Conservation (phyloP, 2,888 invertebrate genomes). For the Iphiclides podalirius region DNA sequence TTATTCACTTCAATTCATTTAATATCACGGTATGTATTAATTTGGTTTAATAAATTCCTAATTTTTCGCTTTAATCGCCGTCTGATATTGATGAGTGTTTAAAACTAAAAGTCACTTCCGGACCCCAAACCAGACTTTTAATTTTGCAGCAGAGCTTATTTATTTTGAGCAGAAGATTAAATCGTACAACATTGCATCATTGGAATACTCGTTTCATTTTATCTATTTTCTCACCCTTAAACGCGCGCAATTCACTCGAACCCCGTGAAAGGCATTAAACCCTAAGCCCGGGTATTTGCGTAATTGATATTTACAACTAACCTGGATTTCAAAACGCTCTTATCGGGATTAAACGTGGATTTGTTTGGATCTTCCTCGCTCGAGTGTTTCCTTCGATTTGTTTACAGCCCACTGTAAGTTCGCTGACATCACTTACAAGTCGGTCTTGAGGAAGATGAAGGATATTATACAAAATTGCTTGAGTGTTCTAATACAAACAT, state of each 20-base stretch:
- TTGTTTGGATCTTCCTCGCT: slow-evolving; percentile 67
- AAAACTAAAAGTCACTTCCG: too few relatives aligned
- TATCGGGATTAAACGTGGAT: slow-evolving; percentile 67
- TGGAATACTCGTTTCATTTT: slow-evolving; percentile 18
- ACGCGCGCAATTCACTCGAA: slow-evolving; percentile 37
- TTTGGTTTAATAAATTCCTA: too few relatives aligned
- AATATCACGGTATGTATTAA: too few relatives aligned
- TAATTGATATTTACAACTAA: slow-evolving; percentile 80
- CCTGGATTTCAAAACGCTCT: slow-evolving; percentile 70
- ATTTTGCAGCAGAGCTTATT: too few relatives aligned
- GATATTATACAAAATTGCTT: too few relatives aligned
- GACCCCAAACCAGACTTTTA: too few relatives aligned
- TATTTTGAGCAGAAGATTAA: too few relatives aligned
- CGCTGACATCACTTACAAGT: slow-evolving; percentile 50
- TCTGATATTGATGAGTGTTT: too few relatives aligned
- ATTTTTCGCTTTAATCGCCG: too few relatives aligned
- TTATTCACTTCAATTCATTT: too few relatives aligned
- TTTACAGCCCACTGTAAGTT: slow-evolving; percentile 50
- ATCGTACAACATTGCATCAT: slow-evolving; percentile 7
- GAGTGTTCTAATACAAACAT: background rate
- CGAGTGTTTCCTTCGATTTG: slow-evolving; percentile 68
- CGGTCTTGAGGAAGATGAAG: background rate
- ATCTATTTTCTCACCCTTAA: slow-evolving; percentile 32
- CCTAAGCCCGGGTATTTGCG: slow-evolving; percentile 69
- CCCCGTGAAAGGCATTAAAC: slow-evolving; percentile 45